A percentile compares a stretch with the other conserved stretches of the same genome.
Conservation (phyloP, 2,113 vertebrate species). For the Cacatua alba region DNA sequence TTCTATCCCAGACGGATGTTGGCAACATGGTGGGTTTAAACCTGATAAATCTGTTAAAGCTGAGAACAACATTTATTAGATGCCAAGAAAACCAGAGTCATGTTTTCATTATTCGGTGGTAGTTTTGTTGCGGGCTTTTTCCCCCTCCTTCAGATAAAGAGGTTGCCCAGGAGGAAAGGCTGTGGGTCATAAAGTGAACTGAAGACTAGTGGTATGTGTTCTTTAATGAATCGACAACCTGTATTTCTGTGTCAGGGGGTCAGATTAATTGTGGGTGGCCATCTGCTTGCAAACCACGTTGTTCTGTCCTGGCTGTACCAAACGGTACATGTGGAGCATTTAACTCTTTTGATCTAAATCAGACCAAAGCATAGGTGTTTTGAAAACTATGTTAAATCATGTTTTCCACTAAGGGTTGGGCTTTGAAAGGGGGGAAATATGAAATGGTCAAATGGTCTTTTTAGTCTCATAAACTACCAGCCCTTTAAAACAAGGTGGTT, state of each 20-base stretch:
- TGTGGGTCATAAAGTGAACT: background rate
- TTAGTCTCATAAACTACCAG: background rate
- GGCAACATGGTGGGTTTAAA: background rate
- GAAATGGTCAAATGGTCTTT: background rate
- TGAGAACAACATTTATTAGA: background rate
- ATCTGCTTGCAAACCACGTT: constrained; percentile 28
- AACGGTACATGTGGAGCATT: background rate
- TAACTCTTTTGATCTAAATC: constrained; percentile 19
- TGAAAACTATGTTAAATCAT: background rate
- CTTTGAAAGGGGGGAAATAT: background rate
- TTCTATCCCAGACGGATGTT: background rate
- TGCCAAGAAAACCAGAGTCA: constrained; percentile 4
- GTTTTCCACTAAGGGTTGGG: background rate
- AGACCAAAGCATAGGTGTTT: background rate
- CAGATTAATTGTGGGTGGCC: constrained; percentile 48
- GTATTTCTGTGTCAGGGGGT: constrained; percentile 42
- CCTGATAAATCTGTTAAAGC: constrained; percentile 23
- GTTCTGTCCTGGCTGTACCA: background rate
- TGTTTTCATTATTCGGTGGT: background rate
- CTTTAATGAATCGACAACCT: constrained; percentile 56
- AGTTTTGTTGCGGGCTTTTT: background rate
- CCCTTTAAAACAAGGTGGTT: background rate
- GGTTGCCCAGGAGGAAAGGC: background rate
- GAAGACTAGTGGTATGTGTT: background rate
- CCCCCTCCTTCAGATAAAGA: background rate